These are phyloP conservation scores for Fragum sueziense DNA, from an alignment of 2,888 invertebrate genomes.

Conservation along the genomic window DNA sequence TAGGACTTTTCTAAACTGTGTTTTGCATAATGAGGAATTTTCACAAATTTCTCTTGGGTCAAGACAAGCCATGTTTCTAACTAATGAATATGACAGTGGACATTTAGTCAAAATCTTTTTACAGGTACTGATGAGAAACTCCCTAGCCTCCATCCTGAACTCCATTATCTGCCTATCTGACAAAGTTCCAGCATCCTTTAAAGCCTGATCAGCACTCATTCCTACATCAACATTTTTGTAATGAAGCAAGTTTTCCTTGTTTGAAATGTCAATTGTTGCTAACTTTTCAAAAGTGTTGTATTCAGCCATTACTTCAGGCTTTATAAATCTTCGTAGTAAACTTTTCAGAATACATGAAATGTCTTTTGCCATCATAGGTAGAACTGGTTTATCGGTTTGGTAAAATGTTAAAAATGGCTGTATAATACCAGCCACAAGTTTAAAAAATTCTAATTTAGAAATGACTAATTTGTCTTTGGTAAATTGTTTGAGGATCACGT, in stretches of 20 bases:
- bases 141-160: conserved; percentile 41
- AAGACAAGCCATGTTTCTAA: conserved; percentile 38
- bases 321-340: conserved; percentile 45
- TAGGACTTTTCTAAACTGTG: conserved; percentile 36
- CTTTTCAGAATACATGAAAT: conserved; percentile 28
- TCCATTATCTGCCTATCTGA: conserved; percentile 48
- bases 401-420: conserved; percentile 44
- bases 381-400: conserved; percentile 52
- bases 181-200: conserved; percentile 30
- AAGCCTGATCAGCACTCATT: conserved; percentile 29
- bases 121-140: conserved; percentile 25
- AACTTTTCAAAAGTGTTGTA: background rate
- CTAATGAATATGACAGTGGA: conserved; percentile 45
- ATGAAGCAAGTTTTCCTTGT: background rate
- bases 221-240: conserved; percentile 46
- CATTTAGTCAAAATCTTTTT: conserved; percentile 45
- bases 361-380: conserved; percentile 36
- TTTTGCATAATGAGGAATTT: conserved; percentile 26
- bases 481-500: background rate
- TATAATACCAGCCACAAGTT: conserved; percentile 34
- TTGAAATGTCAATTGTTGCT: background rate
- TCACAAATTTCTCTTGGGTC: conserved; percentile 41
- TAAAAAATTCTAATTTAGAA: conserved; percentile 49
- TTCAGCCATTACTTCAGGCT: conserved; percentile 19
- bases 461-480: conserved; percentile 42